phyloP scores from a whole-genome alignment of 92 coral and sea anemone species.

The Ricordea florida region DNA sequence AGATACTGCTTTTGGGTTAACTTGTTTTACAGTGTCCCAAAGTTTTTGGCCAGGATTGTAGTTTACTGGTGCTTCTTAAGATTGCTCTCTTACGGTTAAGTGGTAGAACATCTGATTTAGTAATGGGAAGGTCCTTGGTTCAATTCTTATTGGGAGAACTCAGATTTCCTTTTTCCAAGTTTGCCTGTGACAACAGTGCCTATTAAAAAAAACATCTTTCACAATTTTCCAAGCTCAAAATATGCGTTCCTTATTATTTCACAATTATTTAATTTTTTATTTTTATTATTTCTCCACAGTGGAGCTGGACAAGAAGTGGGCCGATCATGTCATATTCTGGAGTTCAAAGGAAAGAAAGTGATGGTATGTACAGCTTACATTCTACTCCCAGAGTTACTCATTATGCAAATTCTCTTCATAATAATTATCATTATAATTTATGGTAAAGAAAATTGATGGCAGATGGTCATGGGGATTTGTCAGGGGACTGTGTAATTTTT shows the following conservation, averaged over 20 bases:
- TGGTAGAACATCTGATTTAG: neutral
- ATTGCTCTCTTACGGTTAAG: too few species aligned
- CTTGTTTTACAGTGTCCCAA: too few species aligned
- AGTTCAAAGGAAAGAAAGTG: constrained; percentile 97
- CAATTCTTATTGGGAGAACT: too few species aligned
- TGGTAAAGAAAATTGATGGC: too few species aligned
- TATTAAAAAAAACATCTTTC: neutral
- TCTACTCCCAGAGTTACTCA: neutral
- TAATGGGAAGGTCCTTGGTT: too few species aligned
- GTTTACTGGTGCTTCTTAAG: too few species aligned
- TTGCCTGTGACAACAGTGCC: too few species aligned
- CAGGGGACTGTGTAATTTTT: neutral
- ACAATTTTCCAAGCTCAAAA: neutral
- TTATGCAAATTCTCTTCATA: neutral
- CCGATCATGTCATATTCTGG: constrained; percentile 93
- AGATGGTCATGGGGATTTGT: neutral
- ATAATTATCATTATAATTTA: too few species aligned
- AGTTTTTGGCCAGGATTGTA: too few species aligned
- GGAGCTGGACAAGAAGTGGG: constrained; percentile 99
- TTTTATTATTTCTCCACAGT: neutral
- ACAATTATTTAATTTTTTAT: neutral
- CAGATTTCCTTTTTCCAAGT: too few species aligned
- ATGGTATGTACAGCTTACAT: constrained; percentile 79
- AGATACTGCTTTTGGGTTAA: too few species aligned
- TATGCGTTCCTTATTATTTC: neutral